Evolutionary conservation across 1,140 invertebrate genomes (phyloP).

Genomic region (Pseudoatta argentina): DNA sequence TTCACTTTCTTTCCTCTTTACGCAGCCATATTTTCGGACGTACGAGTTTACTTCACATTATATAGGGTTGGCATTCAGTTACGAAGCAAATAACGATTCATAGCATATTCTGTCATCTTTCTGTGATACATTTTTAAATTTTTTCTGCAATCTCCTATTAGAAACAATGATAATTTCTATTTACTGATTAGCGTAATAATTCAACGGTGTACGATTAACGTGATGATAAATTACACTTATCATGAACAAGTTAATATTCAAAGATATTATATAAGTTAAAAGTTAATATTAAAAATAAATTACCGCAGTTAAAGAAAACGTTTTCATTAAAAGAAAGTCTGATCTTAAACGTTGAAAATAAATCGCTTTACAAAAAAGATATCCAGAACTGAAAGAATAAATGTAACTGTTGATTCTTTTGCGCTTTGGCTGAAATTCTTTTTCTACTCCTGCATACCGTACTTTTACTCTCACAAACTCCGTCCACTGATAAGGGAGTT

Average conservation of each 20-base stretch:
- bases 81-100: conserved; percentile 37
- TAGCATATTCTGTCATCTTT: not conserved
- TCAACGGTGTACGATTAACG: not conserved
- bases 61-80: conserved; percentile 19
- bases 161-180: not conserved
- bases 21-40: conserved; percentile 61
- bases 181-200: not conserved
- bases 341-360: conserved; percentile 28
- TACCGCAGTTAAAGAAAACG: not conserved
- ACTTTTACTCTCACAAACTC: conserved; percentile 47
- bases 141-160: not conserved
- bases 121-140: not conserved
- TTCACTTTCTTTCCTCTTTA: not conserved
- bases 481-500: conserved; percentile 66
- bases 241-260: not conserved
- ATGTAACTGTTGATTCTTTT: conserved; percentile 49
- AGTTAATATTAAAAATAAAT: not conserved
- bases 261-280: too few relatives aligned
- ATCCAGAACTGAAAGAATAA: conserved; percentile 16
- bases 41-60: conserved; percentile 53
- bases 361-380: conserved; percentile 24
- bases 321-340: conserved; percentile 17
- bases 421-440: conserved; percentile 47
- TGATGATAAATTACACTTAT: not conserved
- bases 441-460: conserved; percentile 4